Evolutionary conservation across 2,797 vertebrate species (phyloP).

Genomic region (Margarornis squamiger): DNA sequence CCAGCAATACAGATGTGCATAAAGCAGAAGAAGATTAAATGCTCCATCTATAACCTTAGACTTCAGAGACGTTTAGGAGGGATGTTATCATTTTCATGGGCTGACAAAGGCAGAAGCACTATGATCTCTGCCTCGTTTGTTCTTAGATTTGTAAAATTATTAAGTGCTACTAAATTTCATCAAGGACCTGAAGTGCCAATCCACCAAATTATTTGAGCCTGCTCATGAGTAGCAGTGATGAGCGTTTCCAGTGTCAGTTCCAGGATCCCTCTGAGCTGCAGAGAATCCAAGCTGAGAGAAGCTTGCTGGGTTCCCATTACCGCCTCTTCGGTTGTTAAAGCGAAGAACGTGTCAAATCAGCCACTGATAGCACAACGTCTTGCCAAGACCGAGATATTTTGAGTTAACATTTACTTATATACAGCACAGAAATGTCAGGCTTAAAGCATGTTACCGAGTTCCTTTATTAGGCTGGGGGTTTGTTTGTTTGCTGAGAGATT

Average conservation of each 20-base stretch:
- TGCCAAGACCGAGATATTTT: constrained; percentile 20
- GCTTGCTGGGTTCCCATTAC: neutral
- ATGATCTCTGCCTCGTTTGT: neutral
- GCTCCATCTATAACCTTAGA: neutral
- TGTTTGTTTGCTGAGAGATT: neutral
- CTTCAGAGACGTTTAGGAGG: neutral
- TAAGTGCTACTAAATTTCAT: constrained; percentile 2
- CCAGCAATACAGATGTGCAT: neutral
- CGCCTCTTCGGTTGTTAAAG: neutral
- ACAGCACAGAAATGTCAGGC: neutral
- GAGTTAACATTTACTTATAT: constrained; percentile 6
- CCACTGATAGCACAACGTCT: neutral
- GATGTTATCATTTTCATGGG: neutral
- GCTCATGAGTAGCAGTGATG: neutral
- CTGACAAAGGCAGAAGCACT: neutral
- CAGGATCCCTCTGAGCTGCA: neutral
- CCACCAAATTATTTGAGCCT: constrained; percentile 26
- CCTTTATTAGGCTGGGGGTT: neutral
- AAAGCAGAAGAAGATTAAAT: constrained; percentile 5
- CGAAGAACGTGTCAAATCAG: constrained; percentile 14
- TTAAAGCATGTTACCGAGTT: neutral
- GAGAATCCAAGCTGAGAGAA: neutral
- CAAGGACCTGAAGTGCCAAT: neutral
- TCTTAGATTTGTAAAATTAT: neutral
- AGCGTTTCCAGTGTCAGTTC: neutral